Base-by-base conservation (phyloP, 2,113 vertebrate species). In the Neogobius melanostomus region DNA sequence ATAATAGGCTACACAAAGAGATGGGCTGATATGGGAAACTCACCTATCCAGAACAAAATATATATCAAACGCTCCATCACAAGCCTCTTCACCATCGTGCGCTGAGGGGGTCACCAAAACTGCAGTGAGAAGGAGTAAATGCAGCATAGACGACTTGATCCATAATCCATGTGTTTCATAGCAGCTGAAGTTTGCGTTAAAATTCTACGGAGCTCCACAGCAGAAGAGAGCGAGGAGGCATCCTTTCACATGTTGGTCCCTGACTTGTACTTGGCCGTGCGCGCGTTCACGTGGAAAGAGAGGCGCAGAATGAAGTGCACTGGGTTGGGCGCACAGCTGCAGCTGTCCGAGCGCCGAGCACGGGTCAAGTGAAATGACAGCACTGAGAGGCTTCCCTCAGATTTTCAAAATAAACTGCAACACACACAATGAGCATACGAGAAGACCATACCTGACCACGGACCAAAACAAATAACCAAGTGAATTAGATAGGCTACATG, bases 21-120 rank as follows among this genome's bases (percentile, higher is more conserved):
- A 36, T 36, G 28, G 28, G 28, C 28, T 3, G 17, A 7, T 15
- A 15, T 17, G 9, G 8, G 36, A 2, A 5, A 68, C 90, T 90
- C 72, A 93, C 93, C 87, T 91, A 87, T 93, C 92, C 10, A 93
- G 74, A 1, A 92, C 75, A 82, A 97, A 97, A 86, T 98, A 98
- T 64, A 98, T 84, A 81, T 98, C 96, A 86, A 97, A 98, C 1
- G 95, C 95, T 71, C 93, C 94, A 74, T 91, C 90, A 81, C 97
- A 98, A 5, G 92, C 90, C 7, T 94, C 91, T 8, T 92, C 91
- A 6, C 85, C 93, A 5, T 74, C 85, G 28, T 82, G 75, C 6
- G 72, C 8, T 2, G 80, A 75, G 1, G 80, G 62, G 57, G 72
- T 49, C 16, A 63, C 62, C 7, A 64, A 68, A 11, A 77, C 50